A percentile compares a stretch with the other conserved stretches of the same genome.
Conservation (phyloP, 1,140 invertebrate species). For the Marisa cornuarietis region DNA sequence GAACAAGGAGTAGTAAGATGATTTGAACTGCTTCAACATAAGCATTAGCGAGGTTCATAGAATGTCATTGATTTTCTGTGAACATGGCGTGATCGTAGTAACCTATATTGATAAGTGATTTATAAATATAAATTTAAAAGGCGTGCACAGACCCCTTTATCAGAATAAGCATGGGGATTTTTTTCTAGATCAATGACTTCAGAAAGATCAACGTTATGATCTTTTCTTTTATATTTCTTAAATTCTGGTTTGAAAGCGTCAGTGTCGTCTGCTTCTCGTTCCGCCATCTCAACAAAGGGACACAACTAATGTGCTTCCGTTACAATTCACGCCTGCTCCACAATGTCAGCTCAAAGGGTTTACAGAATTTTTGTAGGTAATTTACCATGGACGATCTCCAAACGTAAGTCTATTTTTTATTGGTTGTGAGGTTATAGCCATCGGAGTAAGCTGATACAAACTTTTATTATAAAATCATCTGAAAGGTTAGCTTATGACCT, state of each 20-base stretch:
- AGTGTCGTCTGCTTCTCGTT: constrained; percentile 7
- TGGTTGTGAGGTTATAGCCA: background rate
- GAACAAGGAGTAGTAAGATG: too few species aligned
- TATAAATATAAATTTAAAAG: too few species aligned
- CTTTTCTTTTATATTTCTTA: constrained; percentile 62
- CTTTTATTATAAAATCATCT: too few species aligned
- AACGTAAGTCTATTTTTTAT: constrained; percentile 10
- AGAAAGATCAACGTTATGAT: constrained; percentile 46
- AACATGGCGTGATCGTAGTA: too few species aligned
- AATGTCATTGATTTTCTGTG: too few species aligned
- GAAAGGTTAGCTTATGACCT: too few species aligned
- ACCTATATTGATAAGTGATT: too few species aligned
- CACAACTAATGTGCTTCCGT: background rate
- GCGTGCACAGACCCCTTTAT: too few species aligned
- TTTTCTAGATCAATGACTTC: constrained; percentile 57
- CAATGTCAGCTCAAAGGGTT: background rate
- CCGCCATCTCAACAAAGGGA: background rate
- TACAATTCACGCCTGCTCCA: background rate
- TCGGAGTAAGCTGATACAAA: background rate
- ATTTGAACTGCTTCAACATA: too few species aligned
- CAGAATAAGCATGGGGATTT: background rate
- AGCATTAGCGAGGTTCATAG: too few species aligned
- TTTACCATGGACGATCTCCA: constrained; percentile 25
- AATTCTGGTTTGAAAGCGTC: constrained; percentile 58
- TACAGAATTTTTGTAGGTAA: constrained; percentile 23